Percentiles rank a stretch among this genome's conserved stretches.
Conservation (phyloP, 2,888 invertebrate genomes). For the Xylocampa areola region DNA sequence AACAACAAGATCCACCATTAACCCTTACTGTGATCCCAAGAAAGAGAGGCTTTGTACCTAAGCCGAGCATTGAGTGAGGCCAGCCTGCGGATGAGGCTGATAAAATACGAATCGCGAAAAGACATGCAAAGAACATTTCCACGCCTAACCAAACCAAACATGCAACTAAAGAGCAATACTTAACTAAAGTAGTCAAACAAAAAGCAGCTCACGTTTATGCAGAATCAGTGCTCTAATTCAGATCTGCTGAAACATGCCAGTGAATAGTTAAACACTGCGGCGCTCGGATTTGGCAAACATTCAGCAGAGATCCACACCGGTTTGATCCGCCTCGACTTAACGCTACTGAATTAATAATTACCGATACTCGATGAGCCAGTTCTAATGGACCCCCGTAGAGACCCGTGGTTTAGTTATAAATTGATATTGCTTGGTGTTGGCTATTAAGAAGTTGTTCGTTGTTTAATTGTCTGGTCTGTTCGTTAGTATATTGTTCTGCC, state of each 20-base stretch:
- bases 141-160: background rate
- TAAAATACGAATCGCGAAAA: too few relatives aligned
- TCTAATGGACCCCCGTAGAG: conserved; percentile 38
- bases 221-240: conserved; percentile 65
- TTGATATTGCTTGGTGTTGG: conserved; percentile 16
- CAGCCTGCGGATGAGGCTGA: too few relatives aligned
- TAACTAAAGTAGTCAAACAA: conserved; percentile 7
- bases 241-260: conserved; percentile 66
- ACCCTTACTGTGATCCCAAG: too few relatives aligned
- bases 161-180: background rate
- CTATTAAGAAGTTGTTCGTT: conserved; percentile 14
- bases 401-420: conserved; percentile 40
- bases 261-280: conserved; percentile 71
- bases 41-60: too few relatives aligned
- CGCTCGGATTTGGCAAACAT: conserved; percentile 70
- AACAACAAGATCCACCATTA: too few relatives aligned
- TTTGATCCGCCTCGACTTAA: conserved; percentile 46
- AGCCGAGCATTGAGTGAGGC: too few relatives aligned
- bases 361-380: conserved; percentile 39
- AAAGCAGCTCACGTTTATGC: conserved; percentile 57
- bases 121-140: background rate
- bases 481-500: background rate
- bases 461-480: conserved; percentile 20
- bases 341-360: conserved; percentile 64
- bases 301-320: conserved; percentile 51